Evolutionary conservation across 2,113 vertebrate species (phyloP), one percentile per base, ranked within the genome.

Genomic region (Aptenodytes patagonicus): DNA sequence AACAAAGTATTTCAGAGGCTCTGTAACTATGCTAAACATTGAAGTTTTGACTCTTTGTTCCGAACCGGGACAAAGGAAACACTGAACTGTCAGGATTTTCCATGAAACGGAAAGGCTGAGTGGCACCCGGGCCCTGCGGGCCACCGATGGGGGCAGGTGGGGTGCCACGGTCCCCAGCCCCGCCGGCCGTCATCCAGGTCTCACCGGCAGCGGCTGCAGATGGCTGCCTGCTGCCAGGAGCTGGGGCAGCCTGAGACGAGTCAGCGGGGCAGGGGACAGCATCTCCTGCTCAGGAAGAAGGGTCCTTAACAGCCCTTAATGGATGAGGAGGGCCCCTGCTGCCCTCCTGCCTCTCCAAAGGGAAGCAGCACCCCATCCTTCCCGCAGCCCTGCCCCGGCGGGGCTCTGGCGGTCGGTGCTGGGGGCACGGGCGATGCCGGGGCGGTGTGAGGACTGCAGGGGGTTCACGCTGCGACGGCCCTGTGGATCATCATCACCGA

Each of bases 181-280:
- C 0, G 0, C 46, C 3, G 2, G 54, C 47, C 1, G 0, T 7
- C 61, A 16, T 13, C 31, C 57, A 29, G 21, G 24, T 47, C 16
- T 57, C 46, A 22, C 19, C 2, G 1, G 46, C 69, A 62, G 69
- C 13, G 38, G 31, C 55, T 57, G 51, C 4, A 7, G 44, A 21
- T 51, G 38, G 31, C 52, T 87, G 65, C 21, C 28, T 38, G 24
- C 58, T 51, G 49, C n/a, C 1, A 1, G 49, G 36, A 57, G 24
- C 3, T 0, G 13, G 24, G n/a, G 54, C 69, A 61, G 49, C 11
- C 28, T 14, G 24, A 62, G 75, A 14, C 0, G 2, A 42, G 47
- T 12, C 7, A 2, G 57, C 9, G 3, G 11, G 40, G 32, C 47
- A 42, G 26, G 44, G 29, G 11, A 46, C 31, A 28, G 66, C 36